These are phyloP conservation scores for Trypoxylon attenuatum DNA, from an alignment of 2,888 invertebrate genomes.

Conservation along the genomic window DNA sequence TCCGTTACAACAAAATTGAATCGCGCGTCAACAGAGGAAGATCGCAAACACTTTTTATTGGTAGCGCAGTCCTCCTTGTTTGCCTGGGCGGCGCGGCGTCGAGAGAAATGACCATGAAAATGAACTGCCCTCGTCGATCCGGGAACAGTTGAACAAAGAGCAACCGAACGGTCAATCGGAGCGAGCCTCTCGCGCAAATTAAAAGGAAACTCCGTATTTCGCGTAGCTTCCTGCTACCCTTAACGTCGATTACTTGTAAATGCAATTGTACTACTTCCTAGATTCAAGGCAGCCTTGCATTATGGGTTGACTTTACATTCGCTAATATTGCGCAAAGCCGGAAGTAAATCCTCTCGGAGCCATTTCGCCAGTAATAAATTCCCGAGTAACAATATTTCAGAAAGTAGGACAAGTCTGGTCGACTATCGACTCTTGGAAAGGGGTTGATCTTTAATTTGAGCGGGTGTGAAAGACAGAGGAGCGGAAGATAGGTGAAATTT, in stretches of 20 bases:
- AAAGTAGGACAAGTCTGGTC: too few relatives aligned
- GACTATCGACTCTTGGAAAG: not conserved
- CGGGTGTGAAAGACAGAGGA: conserved; percentile 37
- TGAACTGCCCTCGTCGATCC: conserved; percentile 32
- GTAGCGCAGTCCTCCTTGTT: conserved; percentile 39
- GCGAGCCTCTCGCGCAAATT: not conserved
- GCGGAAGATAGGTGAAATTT: conserved; percentile 49
- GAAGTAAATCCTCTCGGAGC: too few relatives aligned
- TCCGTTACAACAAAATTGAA: conserved; percentile 67
- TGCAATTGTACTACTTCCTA: too few relatives aligned
- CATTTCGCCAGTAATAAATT: too few relatives aligned
- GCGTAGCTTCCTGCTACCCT: not conserved
- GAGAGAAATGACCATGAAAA: conserved; percentile 35
- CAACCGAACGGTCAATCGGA: not conserved
- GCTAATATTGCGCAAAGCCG: too few relatives aligned
- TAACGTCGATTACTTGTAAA: too few relatives aligned
- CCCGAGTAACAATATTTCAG: too few relatives aligned
- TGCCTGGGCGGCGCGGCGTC: conserved; percentile 22
- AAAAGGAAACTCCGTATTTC: not conserved
- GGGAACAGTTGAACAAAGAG: conserved; percentile 13
- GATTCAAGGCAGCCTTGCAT: too few relatives aligned
- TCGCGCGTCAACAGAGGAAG: conserved; percentile 64
- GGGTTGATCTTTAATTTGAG: conserved; percentile 49
- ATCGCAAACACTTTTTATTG: conserved; percentile 62
- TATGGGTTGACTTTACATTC: too few relatives aligned